Evolutionary conservation across 2,888 invertebrate species (phyloP), one percentile per base, ranked within the genome.

Genomic region (Smittia sp.): DNA sequence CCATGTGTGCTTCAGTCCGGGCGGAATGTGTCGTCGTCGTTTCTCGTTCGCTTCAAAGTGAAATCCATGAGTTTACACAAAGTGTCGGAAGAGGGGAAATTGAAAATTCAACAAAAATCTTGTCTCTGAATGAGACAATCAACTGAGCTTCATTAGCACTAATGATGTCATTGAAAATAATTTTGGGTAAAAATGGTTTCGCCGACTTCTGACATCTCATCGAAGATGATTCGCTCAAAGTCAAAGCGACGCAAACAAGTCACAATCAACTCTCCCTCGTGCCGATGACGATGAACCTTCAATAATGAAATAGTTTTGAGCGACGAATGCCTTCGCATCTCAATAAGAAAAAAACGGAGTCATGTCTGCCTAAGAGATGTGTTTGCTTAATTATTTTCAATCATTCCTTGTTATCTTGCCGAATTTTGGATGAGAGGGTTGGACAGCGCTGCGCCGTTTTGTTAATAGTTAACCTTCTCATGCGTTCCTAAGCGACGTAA

Each of bases 91-190:
- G 58, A 58, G 58, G n/a, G 52, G n/a, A 58, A 58, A 58, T 58
- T 58, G 58, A 58, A 58, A 58, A 58, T 58, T 58, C 58, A 58
- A 58, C 58, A 58, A 58, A 58, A 58, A 58, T 58, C 22, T 18
- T 13, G 52, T 39, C n/a, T 58, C 58, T 58, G 58, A 58, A 58
- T 58, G 70, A 72, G 72, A 72, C 58, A 72, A 72, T 72, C 52
- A 69, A 38, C 32, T 25, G 24, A 39, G 54, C 72, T 72, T 72
- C 72, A 72, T 72, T 72, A 72, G 62, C 54, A 25, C 62, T 72
- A 72, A 72, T 72, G 72, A 72, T 72, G 72, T 72, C 72, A 72
- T 72, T 62, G 72, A 72, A 72, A 72, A 72, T 72, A 62, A 72
- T 62, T 72, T 72, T 72, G 54, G 20, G 4, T 58, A 7, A 58